Percentiles rank a stretch among this genome's conserved stretches.
Evolutionary conservation across 2,113 vertebrate genomes (phyloP).

Genomic region (Planiliza haematocheilus): DNA sequence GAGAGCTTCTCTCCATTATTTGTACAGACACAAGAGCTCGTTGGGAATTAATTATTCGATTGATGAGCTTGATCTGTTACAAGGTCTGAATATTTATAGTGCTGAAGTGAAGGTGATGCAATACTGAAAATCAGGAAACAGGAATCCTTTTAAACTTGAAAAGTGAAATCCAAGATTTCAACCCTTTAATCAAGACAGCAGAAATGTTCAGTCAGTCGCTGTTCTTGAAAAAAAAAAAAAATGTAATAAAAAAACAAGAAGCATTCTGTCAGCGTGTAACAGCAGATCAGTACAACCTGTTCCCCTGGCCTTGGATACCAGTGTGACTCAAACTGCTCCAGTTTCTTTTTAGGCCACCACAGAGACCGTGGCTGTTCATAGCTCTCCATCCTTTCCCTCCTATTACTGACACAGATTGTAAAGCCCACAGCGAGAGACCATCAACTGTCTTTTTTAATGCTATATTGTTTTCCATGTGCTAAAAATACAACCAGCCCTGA

Average conservation of each 20-base stretch:
- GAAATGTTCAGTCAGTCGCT: background rate
- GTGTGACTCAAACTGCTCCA: conserved; percentile 58
- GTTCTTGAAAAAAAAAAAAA: background rate
- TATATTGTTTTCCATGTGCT: conserved; percentile 1
- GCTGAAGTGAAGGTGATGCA: conserved; percentile 26
- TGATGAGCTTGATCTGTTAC: conserved; percentile 32
- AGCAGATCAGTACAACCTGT: conserved; percentile 18
- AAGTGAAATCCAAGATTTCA: background rate
- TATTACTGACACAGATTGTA: conserved; percentile 52
- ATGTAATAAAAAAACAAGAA: background rate
- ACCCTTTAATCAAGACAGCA: background rate
- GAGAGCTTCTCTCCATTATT: conserved; percentile 18
- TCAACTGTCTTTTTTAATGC: conserved; percentile 28
- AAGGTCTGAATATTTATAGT: conserved; percentile 58
- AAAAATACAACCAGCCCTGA: conserved; percentile 43
- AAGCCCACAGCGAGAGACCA: conserved; percentile 41
- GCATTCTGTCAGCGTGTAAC: background rate
- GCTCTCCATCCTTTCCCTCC: conserved; percentile 23
- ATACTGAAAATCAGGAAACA: conserved; percentile 14
- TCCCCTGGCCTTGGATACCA: conserved; percentile 8
- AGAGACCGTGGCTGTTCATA: conserved; percentile 45
- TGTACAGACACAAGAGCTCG: conserved; percentile 8
- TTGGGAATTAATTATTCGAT: conserved; percentile 53
- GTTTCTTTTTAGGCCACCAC: conserved; percentile 67
- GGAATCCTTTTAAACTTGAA: background rate